phyloP scores from a whole-genome alignment of 2,797 vertebrate genomes.

The Aeoliscus strigatus region DNA sequence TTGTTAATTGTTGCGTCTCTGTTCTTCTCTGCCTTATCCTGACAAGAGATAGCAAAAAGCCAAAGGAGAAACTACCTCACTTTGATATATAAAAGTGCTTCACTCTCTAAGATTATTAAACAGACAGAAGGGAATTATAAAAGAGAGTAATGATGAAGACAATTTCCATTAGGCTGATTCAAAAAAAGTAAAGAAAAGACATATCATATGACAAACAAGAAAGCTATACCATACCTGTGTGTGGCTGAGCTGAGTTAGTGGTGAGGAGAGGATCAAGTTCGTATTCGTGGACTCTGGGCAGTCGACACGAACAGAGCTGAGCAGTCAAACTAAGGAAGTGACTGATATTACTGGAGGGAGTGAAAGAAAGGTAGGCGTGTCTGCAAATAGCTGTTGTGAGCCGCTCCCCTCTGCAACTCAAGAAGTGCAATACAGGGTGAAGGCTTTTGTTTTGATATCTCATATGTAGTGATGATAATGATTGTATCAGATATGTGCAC shows the following conservation, averaged over 20 bases:
- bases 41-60: neutral
- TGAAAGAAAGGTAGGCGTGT: slow-evolving; percentile 59
- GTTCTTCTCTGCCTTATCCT: neutral
- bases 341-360: slow-evolving; percentile 25
- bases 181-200: neutral
- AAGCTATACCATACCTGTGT: slow-evolving; percentile 45
- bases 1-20: neutral
- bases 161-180: neutral
- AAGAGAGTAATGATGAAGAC: neutral
- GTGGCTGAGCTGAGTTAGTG: slow-evolving; percentile 1
- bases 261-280: slow-evolving; percentile 10
- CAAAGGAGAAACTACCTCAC: neutral
- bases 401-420: too few relatives aligned
- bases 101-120: neutral
- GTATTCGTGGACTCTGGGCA: slow-evolving; percentile 76
- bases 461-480: too few relatives aligned
- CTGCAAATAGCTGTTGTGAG: slow-evolving; percentile 27
- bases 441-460: too few relatives aligned
- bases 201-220: neutral
- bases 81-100: neutral
- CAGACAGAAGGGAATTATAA: too few relatives aligned
- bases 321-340: slow-evolving; percentile 43
- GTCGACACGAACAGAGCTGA: slow-evolving; percentile 72
- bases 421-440: too few relatives aligned
- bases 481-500: too few relatives aligned